Percentiles rank a stretch among this genome's conserved stretches.
Conservation (phyloP, 30 jellyfish, hydroid and myxozoan species). For the Turritopsis dohrnii region DNA sequence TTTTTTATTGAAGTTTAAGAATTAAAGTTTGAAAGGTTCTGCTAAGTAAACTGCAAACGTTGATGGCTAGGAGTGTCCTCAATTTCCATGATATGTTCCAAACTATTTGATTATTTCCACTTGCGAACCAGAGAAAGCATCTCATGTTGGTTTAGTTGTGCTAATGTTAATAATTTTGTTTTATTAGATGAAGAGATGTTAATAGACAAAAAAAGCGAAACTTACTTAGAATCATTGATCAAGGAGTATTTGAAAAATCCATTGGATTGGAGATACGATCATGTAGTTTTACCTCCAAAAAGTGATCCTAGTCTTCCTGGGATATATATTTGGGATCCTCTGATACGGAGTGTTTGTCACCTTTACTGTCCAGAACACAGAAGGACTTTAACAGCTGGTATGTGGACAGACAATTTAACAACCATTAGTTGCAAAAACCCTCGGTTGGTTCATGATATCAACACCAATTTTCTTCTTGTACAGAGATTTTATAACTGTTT, state of each 20-base stretch:
- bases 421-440: slow-evolving; percentile 6
- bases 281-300: neutral
- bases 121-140: no score
- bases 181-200: neutral
- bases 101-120: no score
- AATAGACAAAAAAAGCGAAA: neutral
- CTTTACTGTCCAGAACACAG: neutral
- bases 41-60: no score
- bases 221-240: neutral
- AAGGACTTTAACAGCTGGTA: neutral
- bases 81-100: no score
- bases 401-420: slow-evolving; percentile 16
- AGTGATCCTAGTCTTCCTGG: neutral
- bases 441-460: slow-evolving; percentile 11
- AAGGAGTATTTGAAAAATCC: neutral
- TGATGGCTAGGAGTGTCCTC: no score
- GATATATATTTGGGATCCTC: slow-evolving; percentile 2
- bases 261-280: neutral
- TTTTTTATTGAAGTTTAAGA: no score
- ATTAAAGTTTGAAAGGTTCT: no score
- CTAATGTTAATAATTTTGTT: no score
- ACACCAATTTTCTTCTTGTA: slow-evolving; percentile 14
- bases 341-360: neutral
- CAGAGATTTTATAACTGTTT: slow-evolving; percentile 23
- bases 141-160: no score